phyloP scores from a whole-genome alignment of 2,888 invertebrate species.

The Fragum fragum region DNA sequence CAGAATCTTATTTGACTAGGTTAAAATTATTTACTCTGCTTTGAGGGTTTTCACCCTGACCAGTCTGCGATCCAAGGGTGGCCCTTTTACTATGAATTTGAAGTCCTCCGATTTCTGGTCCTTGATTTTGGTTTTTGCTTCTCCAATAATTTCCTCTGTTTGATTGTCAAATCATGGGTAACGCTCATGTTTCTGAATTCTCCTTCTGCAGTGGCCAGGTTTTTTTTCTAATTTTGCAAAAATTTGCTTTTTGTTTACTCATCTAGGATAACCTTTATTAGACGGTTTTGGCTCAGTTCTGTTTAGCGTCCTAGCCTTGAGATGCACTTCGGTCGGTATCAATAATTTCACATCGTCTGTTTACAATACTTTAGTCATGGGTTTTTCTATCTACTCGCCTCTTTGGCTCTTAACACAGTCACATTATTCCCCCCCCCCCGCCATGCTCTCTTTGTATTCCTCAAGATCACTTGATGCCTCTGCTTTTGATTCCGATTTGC shows the following conservation, averaged over 20 bases:
- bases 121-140: slow-evolving; percentile 11
- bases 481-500: background rate
- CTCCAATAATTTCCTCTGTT: background rate
- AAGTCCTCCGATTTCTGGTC: background rate
- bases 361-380: background rate
- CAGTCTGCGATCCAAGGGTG: slow-evolving; percentile 6
- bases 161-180: slow-evolving; percentile 14
- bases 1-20: background rate
- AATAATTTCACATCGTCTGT: background rate
- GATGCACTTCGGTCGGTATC: background rate
- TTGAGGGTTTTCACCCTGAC: background rate
- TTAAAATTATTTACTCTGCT: background rate
- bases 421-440: slow-evolving; percentile 2
- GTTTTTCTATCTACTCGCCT: background rate
- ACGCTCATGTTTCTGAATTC: slow-evolving; percentile 1
- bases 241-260: background rate
- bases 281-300: background rate
- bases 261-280: background rate
- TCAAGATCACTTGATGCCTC: background rate
- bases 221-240: slow-evolving; percentile 8
- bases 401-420: background rate
- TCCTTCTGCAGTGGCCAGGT: background rate
- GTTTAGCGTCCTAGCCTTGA: background rate
- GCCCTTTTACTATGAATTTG: slow-evolving; percentile 1
- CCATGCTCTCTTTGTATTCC: slow-evolving; percentile 17